Evolutionary conservation across 2,797 vertebrate species (phyloP).

Genomic region (Mormyrops attenuatus): DNA sequence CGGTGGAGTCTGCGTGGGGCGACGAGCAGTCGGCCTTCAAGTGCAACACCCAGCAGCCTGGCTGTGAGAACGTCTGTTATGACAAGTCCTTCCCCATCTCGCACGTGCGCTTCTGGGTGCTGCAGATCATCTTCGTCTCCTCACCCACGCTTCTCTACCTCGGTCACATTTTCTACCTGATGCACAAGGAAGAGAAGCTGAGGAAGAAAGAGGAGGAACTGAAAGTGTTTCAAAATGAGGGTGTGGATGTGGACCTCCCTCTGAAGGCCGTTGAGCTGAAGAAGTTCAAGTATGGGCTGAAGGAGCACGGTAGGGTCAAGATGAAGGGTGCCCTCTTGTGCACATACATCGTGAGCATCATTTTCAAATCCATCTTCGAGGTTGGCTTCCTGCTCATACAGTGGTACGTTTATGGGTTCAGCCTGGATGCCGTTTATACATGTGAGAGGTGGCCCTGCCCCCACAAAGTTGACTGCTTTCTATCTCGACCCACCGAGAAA

Average conservation of each 20-base stretch:
- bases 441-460: slow-evolving; percentile 75
- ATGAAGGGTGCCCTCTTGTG: slow-evolving; percentile 78
- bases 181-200: slow-evolving; percentile 79
- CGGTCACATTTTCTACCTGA: slow-evolving; percentile 77
- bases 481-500: slow-evolving; percentile 82
- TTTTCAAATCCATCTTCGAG: slow-evolving; percentile 79
- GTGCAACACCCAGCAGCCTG: slow-evolving; percentile 80
- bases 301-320: slow-evolving; percentile 80
- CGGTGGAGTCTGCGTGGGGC: slow-evolving; percentile 81
- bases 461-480: slow-evolving; percentile 78
- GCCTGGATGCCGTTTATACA: slow-evolving; percentile 67
- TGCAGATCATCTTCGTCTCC: slow-evolving; percentile 77
- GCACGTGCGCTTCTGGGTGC: neutral
- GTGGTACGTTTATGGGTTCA: slow-evolving; percentile 80
- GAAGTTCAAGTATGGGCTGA: slow-evolving; percentile 79
- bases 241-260: slow-evolving; percentile 66
- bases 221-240: slow-evolving; percentile 64
- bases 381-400: slow-evolving; percentile 77
- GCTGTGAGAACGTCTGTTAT: neutral
- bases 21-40: slow-evolving; percentile 81
- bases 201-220: slow-evolving; percentile 74
- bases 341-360: slow-evolving; percentile 76
- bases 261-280: slow-evolving; percentile 75
- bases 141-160: slow-evolving; percentile 80
- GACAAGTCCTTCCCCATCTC: neutral